These are phyloP conservation scores for Gambusia yucatana DNA, from an alignment of 2,797 vertebrate species.

Conservation along the genomic window DNA sequence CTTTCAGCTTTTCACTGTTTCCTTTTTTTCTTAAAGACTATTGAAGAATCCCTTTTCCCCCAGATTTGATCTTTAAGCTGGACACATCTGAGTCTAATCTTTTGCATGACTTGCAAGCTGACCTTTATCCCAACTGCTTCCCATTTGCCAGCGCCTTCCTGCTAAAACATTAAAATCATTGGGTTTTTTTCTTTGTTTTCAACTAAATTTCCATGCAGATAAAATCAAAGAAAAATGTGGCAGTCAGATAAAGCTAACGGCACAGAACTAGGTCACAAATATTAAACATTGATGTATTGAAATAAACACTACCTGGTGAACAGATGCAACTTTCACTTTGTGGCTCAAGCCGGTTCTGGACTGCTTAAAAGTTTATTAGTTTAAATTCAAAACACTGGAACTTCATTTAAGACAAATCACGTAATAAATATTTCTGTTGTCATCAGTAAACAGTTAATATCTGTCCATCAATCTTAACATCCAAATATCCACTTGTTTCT, in stretches of 20 bases:
- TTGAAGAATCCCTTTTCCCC: background rate
- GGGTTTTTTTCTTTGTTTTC: background rate
- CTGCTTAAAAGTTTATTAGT: background rate
- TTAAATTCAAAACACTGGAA: background rate
- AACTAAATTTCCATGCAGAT: background rate
- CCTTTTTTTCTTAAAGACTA: too few relatives aligned
- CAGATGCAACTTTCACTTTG: background rate
- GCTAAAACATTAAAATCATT: background rate
- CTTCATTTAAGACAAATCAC: background rate
- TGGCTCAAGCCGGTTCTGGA: background rate
- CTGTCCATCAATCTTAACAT: background rate
- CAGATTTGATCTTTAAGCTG: background rate
- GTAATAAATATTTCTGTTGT: background rate
- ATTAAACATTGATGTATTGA: constrained; percentile 37
- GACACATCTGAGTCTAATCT: background rate
- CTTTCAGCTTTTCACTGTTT: background rate
- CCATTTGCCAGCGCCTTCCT: background rate
- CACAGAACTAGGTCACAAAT: constrained; percentile 28
- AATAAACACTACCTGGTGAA: constrained; percentile 21
- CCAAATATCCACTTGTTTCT: background rate
- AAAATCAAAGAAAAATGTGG: constrained; percentile 34
- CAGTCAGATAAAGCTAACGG: constrained; percentile 24
- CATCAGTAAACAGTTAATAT: background rate
- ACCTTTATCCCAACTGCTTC: background rate
- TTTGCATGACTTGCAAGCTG: background rate